Conservation (phyloP, 1,140 invertebrate species). For the roundworm (Caenorhabditis elegans) region DNA sequence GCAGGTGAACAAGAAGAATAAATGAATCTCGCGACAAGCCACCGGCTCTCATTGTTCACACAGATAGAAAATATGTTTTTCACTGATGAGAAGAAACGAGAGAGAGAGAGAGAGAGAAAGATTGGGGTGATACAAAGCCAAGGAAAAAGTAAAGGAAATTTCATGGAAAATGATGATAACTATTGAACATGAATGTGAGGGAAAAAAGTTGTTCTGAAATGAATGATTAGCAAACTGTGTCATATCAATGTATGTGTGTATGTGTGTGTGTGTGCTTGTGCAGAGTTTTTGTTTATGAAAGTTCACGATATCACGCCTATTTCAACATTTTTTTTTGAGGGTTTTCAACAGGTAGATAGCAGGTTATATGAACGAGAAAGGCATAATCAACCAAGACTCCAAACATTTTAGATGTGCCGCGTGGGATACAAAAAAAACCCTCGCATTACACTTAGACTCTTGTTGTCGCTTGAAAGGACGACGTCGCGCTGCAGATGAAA, state of each 20-base stretch:
- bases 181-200: neutral
- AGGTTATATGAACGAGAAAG: no score
- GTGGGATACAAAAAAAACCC: neutral
- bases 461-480: neutral
- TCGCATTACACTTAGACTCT: neutral
- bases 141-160: neutral
- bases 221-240: slow-evolving; percentile 24
- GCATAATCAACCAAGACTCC: no score
- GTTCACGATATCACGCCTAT: slow-evolving; percentile 8
- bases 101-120: neutral
- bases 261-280: slow-evolving; percentile 8
- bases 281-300: slow-evolving; percentile 19
- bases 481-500: neutral
- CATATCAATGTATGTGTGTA: neutral
- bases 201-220: slow-evolving; percentile 6
- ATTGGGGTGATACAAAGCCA: neutral
- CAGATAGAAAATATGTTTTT: slow-evolving; percentile 9
- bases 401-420: no score
- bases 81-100: neutral
- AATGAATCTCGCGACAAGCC: slow-evolving; percentile 14
- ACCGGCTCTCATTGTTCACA: neutral
- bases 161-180: neutral
- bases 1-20: slow-evolving; percentile 27
- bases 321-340: neutral
- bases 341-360: no score